phyloP scores from a whole-genome alignment of 1,140 invertebrate genomes.

The Brachionus manjavacas region DNA sequence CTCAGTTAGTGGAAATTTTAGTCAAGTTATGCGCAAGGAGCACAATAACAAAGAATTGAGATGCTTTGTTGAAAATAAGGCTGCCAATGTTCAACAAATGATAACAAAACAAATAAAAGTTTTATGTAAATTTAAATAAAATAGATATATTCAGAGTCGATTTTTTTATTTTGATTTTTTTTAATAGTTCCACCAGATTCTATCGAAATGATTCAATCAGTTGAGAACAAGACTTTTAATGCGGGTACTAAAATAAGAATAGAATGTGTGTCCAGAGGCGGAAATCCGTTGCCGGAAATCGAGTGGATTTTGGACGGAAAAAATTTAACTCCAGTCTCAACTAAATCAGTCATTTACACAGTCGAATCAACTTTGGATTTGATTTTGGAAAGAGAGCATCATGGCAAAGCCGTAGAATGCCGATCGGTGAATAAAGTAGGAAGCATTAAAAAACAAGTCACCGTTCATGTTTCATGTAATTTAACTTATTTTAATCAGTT shows the following conservation, averaged over 20 bases:
- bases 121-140: conserved; percentile 3
- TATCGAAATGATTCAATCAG: conserved; percentile 21
- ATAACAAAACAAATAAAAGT: conserved; percentile 33
- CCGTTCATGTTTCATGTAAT: conserved; percentile 39
- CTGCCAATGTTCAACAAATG: conserved; percentile 40
- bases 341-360: conserved; percentile 7
- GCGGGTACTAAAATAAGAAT: conserved; percentile 17
- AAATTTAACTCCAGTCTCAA: not conserved
- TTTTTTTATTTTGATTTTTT: not conserved
- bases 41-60: conserved; percentile 39
- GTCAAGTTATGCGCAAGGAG: conserved; percentile 13
- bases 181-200: not conserved
- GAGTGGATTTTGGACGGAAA: conserved; percentile 8
- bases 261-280: conserved; percentile 22
- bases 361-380: conserved; percentile 34
- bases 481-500: not conserved
- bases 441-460: not conserved
- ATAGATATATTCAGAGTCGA: not conserved
- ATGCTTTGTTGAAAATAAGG: conserved; percentile 18
- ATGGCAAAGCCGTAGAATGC: conserved; percentile 7
- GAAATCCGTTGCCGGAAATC: conserved; percentile 36
- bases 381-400: conserved; percentile 12
- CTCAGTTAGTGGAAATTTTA: not conserved
- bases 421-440: conserved; percentile 31
- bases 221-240: not conserved